Percentiles rank a stretch among this genome's conserved stretches.
Evolutionary conservation across 2,797 vertebrate species (phyloP).

Genomic region (Leptatherina wallacei): DNA sequence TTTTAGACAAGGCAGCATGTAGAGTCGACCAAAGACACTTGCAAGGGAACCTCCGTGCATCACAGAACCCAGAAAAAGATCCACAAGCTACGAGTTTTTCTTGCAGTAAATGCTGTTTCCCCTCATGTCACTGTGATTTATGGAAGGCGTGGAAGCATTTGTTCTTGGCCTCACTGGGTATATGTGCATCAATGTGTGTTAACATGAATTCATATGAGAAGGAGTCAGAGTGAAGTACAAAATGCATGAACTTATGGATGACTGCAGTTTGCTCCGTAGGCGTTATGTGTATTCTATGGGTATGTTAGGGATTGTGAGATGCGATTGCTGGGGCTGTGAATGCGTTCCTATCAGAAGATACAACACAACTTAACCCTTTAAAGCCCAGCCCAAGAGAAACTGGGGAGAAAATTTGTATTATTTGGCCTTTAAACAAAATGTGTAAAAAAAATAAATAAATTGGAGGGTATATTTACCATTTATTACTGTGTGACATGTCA

Average conservation of each 20-base stretch:
- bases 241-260: slow-evolving; percentile 15
- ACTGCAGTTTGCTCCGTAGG: slow-evolving; percentile 17
- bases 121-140: slow-evolving; percentile 65
- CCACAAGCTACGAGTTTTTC: slow-evolving; percentile 41
- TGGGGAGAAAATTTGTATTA: too few species aligned
- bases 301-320: not conserved
- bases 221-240: slow-evolving; percentile 39
- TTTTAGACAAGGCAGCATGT: slow-evolving; percentile 43
- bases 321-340: not conserved
- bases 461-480: too few species aligned
- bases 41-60: slow-evolving; percentile 25
- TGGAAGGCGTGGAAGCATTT: slow-evolving; percentile 62
- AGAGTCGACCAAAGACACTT: slow-evolving; percentile 38
- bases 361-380: too few species aligned
- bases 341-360: not conserved
- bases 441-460: too few species aligned
- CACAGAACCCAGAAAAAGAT: slow-evolving; percentile 35
- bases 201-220: slow-evolving; percentile 49
- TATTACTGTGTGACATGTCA: too few species aligned
- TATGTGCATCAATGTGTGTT: slow-evolving; percentile 40
- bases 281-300: not conserved
- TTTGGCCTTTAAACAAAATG: too few species aligned
- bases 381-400: too few species aligned
- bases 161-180: slow-evolving; percentile 51
- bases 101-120: slow-evolving; percentile 35